Base-by-base conservation (phyloP, 2,797 vertebrate genomes). In the Takifugu ocellatus region DNA sequence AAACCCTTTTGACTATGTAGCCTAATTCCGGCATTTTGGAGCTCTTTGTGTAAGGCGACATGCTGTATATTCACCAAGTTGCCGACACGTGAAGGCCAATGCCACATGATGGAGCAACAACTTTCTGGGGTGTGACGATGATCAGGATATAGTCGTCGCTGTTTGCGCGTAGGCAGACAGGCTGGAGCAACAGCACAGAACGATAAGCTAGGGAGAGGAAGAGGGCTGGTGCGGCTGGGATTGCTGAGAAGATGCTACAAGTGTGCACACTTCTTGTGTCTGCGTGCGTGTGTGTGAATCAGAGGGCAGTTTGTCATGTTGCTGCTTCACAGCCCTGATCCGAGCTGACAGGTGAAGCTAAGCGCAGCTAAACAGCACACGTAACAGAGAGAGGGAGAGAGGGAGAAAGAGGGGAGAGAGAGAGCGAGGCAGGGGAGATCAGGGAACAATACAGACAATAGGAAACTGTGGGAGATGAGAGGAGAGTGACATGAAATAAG, bases 321-420 rank as follows among this genome's bases (percentile, higher is more conserved):
- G 78, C 84, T 75, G 86, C 83, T 87, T 79, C 78, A 77, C 60
- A 85, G 79, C 76, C 66, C 80, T 90, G 87, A 91, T 92, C 76
- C 61, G 47, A 88, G 84, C 81, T 91, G 91, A 91, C 90, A 91
- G 88, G 88, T 90, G 87, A 87, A 89, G 86, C 88, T 90, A 88
- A 91, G 85, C 81, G 77, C 80, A 78, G 82, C 85, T 88, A 88
- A 88, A 89, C 82, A 87, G 81, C 82, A 87, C 81, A 76, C 78
- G 79, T 80, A 82, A 85, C 75, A 68, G 48, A 68, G 69, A 69
- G 64, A 14, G 53, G 15, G 26, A 48, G 43, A 44, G 39, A 54
- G 54, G 47, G 44, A 39, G 44, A 42, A 50, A 53, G 44, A 45
- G 51, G 25, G 14, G 21, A 31, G 44, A 51, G 33, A 17, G 33